Percentiles rank a stretch among this genome's conserved stretches.
phyloP scores from a whole-genome alignment of 2,797 vertebrate species.

The Nasua narica region DNA sequence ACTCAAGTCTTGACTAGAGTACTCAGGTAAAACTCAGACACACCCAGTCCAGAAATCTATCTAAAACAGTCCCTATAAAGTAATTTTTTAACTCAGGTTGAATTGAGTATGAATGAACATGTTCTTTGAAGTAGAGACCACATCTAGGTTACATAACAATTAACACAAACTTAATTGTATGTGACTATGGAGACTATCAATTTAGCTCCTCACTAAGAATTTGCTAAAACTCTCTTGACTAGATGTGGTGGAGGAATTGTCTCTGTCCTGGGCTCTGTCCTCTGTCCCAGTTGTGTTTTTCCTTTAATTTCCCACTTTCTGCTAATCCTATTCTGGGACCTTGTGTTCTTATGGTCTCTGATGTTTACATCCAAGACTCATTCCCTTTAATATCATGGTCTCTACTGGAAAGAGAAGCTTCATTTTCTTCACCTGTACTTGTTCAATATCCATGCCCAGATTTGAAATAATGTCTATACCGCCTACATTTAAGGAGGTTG shows the following conservation, averaged over 20 bases:
- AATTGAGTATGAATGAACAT: background rate
- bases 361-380: background rate
- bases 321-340: background rate
- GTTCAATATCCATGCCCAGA: background rate
- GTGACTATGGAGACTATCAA: background rate
- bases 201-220: background rate
- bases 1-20: background rate
- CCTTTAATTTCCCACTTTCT: background rate
- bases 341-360: background rate
- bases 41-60: background rate
- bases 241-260: background rate
- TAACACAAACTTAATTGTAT: background rate
- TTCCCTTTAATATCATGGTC: background rate
- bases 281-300: background rate
- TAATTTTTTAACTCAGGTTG: background rate
- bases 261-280: background rate
- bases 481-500: background rate
- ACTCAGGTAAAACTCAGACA: background rate
- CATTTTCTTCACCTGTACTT: background rate
- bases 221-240: background rate
- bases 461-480: background rate
- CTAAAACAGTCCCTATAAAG: background rate
- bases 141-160: background rate
- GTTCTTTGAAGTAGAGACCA: background rate
- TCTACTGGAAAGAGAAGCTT: background rate